Evolutionary conservation across 2,113 vertebrate genomes (phyloP).

Genomic region (Colinus virginianus): DNA sequence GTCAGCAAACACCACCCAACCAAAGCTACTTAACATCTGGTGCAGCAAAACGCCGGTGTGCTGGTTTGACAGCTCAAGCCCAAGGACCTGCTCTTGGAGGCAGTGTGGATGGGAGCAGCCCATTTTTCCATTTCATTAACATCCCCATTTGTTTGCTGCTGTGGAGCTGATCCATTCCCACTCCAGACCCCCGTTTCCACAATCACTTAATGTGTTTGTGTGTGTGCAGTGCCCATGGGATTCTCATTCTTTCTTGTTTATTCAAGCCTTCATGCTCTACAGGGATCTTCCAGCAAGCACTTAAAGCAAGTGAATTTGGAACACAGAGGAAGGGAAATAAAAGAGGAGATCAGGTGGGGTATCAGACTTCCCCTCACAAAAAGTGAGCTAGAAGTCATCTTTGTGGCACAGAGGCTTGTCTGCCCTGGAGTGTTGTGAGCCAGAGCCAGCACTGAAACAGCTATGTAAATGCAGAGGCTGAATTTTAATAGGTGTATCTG

Average conservation of each 20-base stretch:
- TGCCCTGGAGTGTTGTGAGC: neutral
- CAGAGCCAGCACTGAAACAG: neutral
- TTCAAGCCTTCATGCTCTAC: neutral
- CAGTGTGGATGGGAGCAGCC: neutral
- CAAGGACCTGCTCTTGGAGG: neutral
- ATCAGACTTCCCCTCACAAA: neutral
- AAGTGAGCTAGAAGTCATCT: neutral
- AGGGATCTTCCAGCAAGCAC: neutral
- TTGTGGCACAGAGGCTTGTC: neutral
- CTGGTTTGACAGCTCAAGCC: neutral
- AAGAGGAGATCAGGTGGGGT: neutral
- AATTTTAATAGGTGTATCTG: neutral
- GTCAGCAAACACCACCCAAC: neutral
- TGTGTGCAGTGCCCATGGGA: fast-evolving
- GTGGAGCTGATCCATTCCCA: neutral
- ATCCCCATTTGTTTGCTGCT: neutral
- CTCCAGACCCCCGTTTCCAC: neutral
- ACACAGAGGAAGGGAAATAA: neutral
- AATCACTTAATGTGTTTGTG: neutral
- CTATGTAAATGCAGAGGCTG: neutral
- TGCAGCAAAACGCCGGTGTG: neutral
- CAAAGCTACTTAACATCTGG: neutral
- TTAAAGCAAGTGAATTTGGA: neutral
- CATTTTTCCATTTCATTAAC: neutral
- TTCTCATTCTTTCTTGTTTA: neutral